Percentiles rank a stretch among this genome's conserved stretches.
These are phyloP conservation scores for Callospermophilus lateralis DNA, from an alignment of 2,113 vertebrate genomes.

Conservation along the genomic window DNA sequence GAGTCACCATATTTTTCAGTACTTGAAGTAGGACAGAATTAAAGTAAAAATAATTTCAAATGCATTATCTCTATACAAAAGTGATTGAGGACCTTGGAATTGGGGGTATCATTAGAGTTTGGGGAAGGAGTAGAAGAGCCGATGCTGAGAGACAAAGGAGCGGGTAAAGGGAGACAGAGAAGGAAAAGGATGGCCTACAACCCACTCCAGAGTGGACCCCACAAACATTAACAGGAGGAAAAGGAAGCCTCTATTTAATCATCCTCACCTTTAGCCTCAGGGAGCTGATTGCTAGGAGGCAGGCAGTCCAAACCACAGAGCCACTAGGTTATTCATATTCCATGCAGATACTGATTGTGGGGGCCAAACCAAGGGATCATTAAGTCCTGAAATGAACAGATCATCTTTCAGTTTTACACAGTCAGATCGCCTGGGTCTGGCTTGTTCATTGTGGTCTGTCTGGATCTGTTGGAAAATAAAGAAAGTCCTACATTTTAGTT, in stretches of 20 bases:
- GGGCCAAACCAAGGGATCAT: slow-evolving; percentile 38
- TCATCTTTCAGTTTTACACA: slow-evolving; percentile 74
- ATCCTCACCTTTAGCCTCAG: background rate
- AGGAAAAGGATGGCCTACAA: background rate
- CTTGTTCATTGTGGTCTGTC: slow-evolving; percentile 65
- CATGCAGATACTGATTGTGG: background rate
- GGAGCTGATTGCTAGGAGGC: slow-evolving; percentile 5
- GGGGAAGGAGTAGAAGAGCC: background rate
- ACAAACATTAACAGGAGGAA: background rate
- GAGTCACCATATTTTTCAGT: background rate
- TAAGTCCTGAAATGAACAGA: slow-evolving; percentile 45
- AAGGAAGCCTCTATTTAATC: background rate
- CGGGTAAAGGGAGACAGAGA: background rate
- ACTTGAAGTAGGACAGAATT: background rate
- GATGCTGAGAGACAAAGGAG: background rate
- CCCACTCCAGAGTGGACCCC: background rate
- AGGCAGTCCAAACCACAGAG: slow-evolving; percentile 32
- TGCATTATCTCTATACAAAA: background rate
- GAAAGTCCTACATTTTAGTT: slow-evolving; percentile 6
- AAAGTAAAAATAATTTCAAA: background rate
- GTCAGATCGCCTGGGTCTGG: slow-evolving; percentile 48
- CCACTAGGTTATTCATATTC: slow-evolving; percentile 29
- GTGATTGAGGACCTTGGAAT: background rate
- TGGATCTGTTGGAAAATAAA: slow-evolving; percentile 61
- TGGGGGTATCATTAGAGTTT: background rate